These are phyloP conservation scores for Pyxicephalus adspersus DNA, from an alignment of 2,113 vertebrate genomes.

Conservation along the genomic window DNA sequence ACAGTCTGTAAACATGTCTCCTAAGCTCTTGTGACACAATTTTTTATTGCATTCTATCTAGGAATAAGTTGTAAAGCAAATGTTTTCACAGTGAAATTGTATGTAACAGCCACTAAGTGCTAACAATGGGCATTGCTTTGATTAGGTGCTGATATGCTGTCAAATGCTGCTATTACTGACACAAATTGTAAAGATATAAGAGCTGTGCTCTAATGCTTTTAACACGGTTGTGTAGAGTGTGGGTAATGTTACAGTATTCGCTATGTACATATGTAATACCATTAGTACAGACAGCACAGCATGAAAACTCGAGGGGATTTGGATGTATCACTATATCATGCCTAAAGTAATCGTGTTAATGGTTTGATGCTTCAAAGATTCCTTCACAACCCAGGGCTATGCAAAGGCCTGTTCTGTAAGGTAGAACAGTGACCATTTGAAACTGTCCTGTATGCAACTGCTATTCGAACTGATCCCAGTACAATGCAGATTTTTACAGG, in stretches of 20 bases:
- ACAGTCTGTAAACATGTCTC: too few species aligned
- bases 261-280: slow-evolving; percentile 52
- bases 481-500: too few species aligned
- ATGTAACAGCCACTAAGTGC: not conserved
- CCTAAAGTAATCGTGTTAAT: slow-evolving; percentile 51
- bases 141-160: slow-evolving; percentile 4
- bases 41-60: too few species aligned
- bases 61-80: too few species aligned
- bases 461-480: too few species aligned
- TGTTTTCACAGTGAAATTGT: too few species aligned
- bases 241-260: slow-evolving; percentile 42
- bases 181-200: slow-evolving; percentile 6
- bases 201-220: slow-evolving; percentile 33
- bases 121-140: not conserved
- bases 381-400: slow-evolving; percentile 4
- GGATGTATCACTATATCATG: slow-evolving; percentile 32
- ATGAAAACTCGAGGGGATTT: slow-evolving; percentile 45
- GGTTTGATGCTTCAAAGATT: slow-evolving; percentile 27
- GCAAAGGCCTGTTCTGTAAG: not conserved
- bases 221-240: slow-evolving; percentile 24
- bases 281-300: slow-evolving; percentile 42
- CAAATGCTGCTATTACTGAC: slow-evolving; percentile 12
- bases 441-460: too few species aligned
- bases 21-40: too few species aligned
- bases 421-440: slow-evolving; percentile 1